Percentiles rank a stretch among this genome's conserved stretches.
Evolutionary conservation across 2,797 vertebrate species (phyloP).

Genomic region (Bradypodion pumilum): DNA sequence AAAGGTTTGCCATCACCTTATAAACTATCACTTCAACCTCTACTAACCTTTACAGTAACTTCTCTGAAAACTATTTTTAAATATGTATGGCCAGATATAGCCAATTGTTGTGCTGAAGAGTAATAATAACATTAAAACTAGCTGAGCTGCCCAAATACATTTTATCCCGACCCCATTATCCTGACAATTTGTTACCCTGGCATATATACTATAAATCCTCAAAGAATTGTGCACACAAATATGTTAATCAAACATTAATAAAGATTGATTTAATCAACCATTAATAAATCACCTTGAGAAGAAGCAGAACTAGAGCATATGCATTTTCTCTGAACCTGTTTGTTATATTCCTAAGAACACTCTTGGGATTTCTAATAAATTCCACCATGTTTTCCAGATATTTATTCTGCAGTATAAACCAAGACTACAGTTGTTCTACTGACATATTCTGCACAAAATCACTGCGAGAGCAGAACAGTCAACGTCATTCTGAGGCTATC

Average conservation of each 20-base stretch:
- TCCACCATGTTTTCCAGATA: background rate
- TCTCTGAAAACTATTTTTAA: background rate
- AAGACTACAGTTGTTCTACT: background rate
- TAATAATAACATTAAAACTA: background rate
- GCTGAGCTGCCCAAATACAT: background rate
- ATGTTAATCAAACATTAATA: background rate
- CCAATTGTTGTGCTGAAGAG: background rate
- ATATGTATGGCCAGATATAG: background rate
- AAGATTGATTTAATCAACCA: no score
- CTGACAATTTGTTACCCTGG: background rate
- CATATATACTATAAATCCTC: background rate
- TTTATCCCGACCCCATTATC: background rate
- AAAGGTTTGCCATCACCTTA: no score
- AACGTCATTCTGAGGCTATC: background rate
- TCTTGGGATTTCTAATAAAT: background rate
- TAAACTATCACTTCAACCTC: background rate
- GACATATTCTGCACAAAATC: background rate
- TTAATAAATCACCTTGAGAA: background rate
- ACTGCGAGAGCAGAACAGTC: background rate
- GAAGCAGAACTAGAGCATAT: background rate
- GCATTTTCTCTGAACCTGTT: background rate
- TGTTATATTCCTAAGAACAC: no score
- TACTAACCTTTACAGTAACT: background rate
- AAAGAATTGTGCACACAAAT: background rate
- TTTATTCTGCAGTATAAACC: background rate